phyloP scores from a whole-genome alignment of 2,888 invertebrate genomes.

The Rhamphomyia laevipes region DNA sequence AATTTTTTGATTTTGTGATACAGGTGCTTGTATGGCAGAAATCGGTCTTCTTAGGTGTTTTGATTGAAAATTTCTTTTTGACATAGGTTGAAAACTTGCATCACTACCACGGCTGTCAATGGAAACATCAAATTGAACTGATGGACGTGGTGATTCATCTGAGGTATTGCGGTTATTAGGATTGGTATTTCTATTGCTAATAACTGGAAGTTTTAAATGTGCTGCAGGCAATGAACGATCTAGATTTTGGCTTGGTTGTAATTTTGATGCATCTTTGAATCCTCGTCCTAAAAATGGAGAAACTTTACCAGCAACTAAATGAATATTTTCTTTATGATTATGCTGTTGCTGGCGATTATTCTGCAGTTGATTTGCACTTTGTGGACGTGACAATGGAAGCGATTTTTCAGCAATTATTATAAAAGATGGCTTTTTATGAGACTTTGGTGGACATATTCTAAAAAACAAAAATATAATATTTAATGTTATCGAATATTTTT shows the following conservation, averaged over 20 bases:
- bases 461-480: neutral
- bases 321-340: neutral
- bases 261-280: conserved; percentile 28
- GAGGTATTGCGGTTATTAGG: conserved; percentile 11
- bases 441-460: conserved; percentile 37
- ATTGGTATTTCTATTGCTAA: conserved; percentile 6
- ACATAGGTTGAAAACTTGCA: conserved; percentile 7
- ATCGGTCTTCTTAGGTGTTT: conserved; percentile 2
- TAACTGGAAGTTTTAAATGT: conserved; percentile 21
- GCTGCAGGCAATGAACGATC: conserved; percentile 21
- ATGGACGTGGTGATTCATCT: conserved; percentile 33
- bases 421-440: conserved; percentile 55
- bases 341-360: conserved; percentile 5
- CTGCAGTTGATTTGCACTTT: conserved; percentile 35
- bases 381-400: conserved; percentile 41
- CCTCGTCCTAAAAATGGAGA: conserved; percentile 52
- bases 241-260: conserved; percentile 5
- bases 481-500: neutral
- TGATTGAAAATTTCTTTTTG: conserved; percentile 31
- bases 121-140: conserved; percentile 35
- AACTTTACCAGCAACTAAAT: conserved; percentile 37
- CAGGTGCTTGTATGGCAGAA: conserved; percentile 1
- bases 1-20: conserved; percentile 15
- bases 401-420: conserved; percentile 52
- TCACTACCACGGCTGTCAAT: conserved; percentile 22